A percentile compares a stretch with the other conserved stretches of the same genome.
Conservation (phyloP, 2,113 vertebrate species). For the Poeciliopsis prolifica region DNA sequence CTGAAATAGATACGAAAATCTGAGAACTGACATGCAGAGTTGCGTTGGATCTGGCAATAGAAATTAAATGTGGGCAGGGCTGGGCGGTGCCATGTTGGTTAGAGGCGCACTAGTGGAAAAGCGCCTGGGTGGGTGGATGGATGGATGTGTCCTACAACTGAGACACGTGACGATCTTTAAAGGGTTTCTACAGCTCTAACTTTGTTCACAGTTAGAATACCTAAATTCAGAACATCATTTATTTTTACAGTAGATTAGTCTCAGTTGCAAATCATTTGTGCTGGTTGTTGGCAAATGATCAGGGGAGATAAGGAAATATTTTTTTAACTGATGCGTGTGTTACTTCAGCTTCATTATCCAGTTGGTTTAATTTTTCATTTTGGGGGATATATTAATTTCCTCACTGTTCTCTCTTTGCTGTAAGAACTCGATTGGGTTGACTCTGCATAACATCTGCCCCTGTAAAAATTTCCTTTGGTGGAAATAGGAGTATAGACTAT, state of each 20-base stretch:
- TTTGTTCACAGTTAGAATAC: conserved; percentile 5
- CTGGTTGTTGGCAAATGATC: conserved; percentile 12
- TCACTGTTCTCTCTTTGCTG: conserved; percentile 20
- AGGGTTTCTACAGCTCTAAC: not conserved
- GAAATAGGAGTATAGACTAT: not conserved
- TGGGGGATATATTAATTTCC: conserved; percentile 17
- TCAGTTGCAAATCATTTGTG: conserved; percentile 21
- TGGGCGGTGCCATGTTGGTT: too few relatives aligned
- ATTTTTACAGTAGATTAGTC: conserved; percentile 25
- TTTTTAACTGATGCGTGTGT: conserved; percentile 13
- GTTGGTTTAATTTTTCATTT: conserved; percentile 36
- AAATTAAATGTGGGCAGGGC: too few relatives aligned
- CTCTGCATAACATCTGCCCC: conserved; percentile 17
- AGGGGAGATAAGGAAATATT: not conserved
- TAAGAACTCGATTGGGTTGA: conserved; percentile 2
- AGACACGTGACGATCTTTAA: too few relatives aligned
- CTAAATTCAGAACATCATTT: conserved; percentile 27
- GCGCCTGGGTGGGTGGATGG: too few relatives aligned
- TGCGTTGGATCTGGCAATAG: too few relatives aligned
- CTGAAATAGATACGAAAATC: too few relatives aligned
- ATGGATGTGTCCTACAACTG: too few relatives aligned
- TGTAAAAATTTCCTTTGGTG: not conserved
- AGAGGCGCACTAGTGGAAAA: too few relatives aligned
- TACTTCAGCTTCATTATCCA: not conserved
- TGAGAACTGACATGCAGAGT: too few relatives aligned